Evolutionary conservation across 23 tunicate genomes (phyloP).

Genomic region (Trididemnum miniatum): DNA sequence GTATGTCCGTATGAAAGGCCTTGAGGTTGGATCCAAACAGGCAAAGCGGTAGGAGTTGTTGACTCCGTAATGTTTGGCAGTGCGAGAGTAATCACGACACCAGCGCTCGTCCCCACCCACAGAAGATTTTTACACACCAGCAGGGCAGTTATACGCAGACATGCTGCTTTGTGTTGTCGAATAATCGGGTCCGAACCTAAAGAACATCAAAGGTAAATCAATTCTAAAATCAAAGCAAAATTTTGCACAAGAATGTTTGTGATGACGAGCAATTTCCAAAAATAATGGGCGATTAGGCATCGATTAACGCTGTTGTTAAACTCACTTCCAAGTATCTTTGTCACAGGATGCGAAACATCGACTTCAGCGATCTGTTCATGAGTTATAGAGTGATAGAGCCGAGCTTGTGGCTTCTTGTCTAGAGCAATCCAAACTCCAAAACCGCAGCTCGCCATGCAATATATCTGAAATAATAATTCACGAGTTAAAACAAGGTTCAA

Average conservation of each 20-base stretch:
- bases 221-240: no score
- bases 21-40: constrained; percentile 76
- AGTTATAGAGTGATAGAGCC: constrained; percentile 69
- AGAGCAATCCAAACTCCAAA: constrained; percentile 92
- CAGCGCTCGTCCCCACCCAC: constrained; percentile 96
- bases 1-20: constrained; percentile 95
- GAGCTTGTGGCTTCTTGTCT: constrained; percentile 77
- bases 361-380: constrained; percentile 69
- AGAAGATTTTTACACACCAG: constrained; percentile 82
- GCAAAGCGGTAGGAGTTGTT: constrained; percentile 38
- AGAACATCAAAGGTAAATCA: no score
- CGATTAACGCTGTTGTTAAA: no score
- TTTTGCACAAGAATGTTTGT: no score
- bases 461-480: constrained; percentile 41
- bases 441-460: constrained; percentile 85
- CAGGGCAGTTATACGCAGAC: constrained; percentile 84
- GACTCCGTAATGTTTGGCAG: constrained; percentile 61
- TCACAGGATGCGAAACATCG: constrained; percentile 78
- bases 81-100: constrained; percentile 80
- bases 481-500: no score
- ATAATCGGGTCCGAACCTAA: constrained; percentile 93
- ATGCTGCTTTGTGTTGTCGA: constrained; percentile 96
- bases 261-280: no score
- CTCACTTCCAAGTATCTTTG: constrained; percentile 89
- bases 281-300: no score